Evolutionary conservation across 1,140 invertebrate genomes (phyloP).

Genomic region (Atta cephalotes): DNA sequence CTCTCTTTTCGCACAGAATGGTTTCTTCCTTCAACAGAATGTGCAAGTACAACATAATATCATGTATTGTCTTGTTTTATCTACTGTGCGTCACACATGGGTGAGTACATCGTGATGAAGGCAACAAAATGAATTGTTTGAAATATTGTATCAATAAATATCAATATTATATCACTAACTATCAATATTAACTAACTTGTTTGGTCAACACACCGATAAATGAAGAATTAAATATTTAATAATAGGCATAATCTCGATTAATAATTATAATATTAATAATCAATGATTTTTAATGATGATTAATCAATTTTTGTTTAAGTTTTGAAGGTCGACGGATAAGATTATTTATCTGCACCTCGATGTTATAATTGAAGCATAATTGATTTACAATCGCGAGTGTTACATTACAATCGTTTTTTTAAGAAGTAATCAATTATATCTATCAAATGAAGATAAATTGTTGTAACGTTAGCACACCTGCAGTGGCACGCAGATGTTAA

Average conservation of each 20-base stretch:
- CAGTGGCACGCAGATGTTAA: not conserved
- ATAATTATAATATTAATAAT: too few species aligned
- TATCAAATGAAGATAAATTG: not conserved
- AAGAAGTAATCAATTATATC: too few species aligned
- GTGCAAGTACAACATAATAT: conserved; percentile 1
- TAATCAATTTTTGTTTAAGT: too few species aligned
- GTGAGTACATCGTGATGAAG: conserved; percentile 6
- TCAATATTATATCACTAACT: not conserved
- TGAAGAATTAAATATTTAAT: too few species aligned
- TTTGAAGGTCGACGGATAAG: too few species aligned
- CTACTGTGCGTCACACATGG: conserved; percentile 9
- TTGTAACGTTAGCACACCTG: not conserved
- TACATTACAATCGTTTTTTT: too few species aligned
- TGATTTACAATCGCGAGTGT: too few species aligned
- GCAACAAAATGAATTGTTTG: not conserved
- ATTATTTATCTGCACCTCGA: too few species aligned
- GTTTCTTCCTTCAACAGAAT: not conserved
- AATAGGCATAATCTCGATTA: too few species aligned
- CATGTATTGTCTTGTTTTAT: conserved; percentile 18
- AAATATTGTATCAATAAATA: not conserved
- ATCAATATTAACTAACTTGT: not conserved
- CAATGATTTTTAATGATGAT: too few species aligned
- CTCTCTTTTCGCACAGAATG: not conserved
- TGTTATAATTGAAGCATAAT: too few species aligned
- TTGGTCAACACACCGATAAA: not conserved